Conservation (phyloP, 2,888 invertebrate genomes). For the Myopa tessellatipennis region DNA sequence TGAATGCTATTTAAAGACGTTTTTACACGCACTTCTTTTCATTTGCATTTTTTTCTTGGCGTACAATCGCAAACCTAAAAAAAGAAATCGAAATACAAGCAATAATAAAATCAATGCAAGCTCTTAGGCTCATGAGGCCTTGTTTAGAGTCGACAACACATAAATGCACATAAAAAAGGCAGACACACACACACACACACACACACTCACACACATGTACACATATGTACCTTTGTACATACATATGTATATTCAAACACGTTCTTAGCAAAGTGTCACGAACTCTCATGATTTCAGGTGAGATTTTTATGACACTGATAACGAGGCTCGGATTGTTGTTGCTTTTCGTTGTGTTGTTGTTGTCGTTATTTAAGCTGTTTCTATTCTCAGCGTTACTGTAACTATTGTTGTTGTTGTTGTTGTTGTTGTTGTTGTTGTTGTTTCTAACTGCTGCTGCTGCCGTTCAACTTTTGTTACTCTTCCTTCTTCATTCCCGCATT, state of each 20-base stretch:
- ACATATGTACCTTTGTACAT: slow-evolving; percentile 32
- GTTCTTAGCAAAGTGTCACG: slow-evolving; percentile 15
- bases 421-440: slow-evolving; percentile 56
- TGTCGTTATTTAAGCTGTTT: not conserved
- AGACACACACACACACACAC: not conserved
- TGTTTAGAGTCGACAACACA: too few species aligned
- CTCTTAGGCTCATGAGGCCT: not conserved
- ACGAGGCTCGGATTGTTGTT: slow-evolving; percentile 49
- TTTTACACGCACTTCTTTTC: slow-evolving; percentile 44
- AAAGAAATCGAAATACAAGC: not conserved
- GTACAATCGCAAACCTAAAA: not conserved
- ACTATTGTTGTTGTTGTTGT: slow-evolving; percentile 24
- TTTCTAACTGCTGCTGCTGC: too few species aligned
- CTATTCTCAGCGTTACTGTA: not conserved
- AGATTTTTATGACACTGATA: slow-evolving; percentile 65
- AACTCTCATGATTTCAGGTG: slow-evolving; percentile 49
- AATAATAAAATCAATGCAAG: slow-evolving; percentile 15
- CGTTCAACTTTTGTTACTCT: too few species aligned
- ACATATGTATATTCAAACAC: slow-evolving; percentile 36
- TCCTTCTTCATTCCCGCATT: not conserved
- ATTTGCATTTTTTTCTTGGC: slow-evolving; percentile 20
- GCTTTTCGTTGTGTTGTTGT: not conserved
- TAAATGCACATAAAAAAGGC: too few species aligned
- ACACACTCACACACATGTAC: slow-evolving; percentile 30
- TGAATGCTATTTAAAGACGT: slow-evolving; percentile 40